Base-by-base conservation (phyloP, 2,888 invertebrate genomes). In the Choristoneura rosaceana region DNA sequence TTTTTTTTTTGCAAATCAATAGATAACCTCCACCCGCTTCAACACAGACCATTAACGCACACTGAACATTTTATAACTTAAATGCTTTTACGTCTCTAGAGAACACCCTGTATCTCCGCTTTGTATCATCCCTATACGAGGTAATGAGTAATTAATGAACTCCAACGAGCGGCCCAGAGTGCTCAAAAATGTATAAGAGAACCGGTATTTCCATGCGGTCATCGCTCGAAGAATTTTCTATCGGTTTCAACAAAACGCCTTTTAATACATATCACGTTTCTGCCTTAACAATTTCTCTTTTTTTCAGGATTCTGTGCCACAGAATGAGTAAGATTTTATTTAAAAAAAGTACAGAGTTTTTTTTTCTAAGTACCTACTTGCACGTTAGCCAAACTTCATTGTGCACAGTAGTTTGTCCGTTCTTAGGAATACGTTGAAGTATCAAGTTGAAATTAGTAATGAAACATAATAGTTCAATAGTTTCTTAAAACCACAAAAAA, bases 111-210 rank as follows among this genome's bases (percentile, higher is more conserved):
- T 52, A 17, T 52, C 55, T 25, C 55, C 25, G 25, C 25, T 25
- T 55, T 25, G 55, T 55, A 25, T 25, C 55, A 55, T 55, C 55
- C 17, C 55, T 52, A 9, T 52, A 15, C 52, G 17, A 52, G 25
- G 55, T 55, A 55, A 55, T 25, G 55, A 55, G 55, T 60, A 34
- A 59, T 59, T 59, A 59, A 59, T 59, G 60, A 38, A 34, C 60
- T 10, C 38, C n/a, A 60, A 60, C 38, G 9, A 38, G 38, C 34
- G 34, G 38, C 8, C 34, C 60, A 15, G 60, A 38, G 60, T 25
- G 38, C 9, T 60, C 15, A 60, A 60, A 38, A 38, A 60, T 60
- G n/a, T 60, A 60, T 60, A 38, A 60, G 38, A 60, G 34, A 38
- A 38, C 47, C 4, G 47, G 47, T 15, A 47, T 15, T 25, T 12